Evolutionary conservation across 1,140 invertebrate species (phyloP), one percentile per base, ranked within the genome.

Genomic region (Camponotus pennsylvanicus): DNA sequence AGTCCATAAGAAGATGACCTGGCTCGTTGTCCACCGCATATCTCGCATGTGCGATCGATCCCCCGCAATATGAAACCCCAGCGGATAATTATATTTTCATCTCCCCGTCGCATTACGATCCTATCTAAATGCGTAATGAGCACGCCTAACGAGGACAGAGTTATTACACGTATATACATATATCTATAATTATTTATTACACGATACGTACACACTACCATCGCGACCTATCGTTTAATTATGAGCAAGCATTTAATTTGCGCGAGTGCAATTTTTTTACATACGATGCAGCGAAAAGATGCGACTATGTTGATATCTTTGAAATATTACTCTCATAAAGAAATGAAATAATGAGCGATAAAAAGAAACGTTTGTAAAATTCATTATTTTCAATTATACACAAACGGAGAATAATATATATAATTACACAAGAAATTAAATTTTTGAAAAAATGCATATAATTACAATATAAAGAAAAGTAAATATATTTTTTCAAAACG

Each of bases 11-110:
- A 83, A 42, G 69, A 83, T 83, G 69, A 83, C 79, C 55, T 73
- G 13, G n/a, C 66, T 69, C 3, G 59, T 66, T 67, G 11, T 18
- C 55, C 11, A 52, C 42, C 42, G 42, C 67, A 15, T 83, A 83
- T 63, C 69, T 49, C n/a, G 69, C 55, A 34, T 15, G 40, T 37
- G n/a, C 34, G 57, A 75, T 40, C 18, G 49, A 5, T 59, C 37
- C 32, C 42, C 32, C 55, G 32, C 69, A 37, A 75, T 75, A 73
- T 73, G 73, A 83, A 83, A 42, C 69, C 27, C 27, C 40, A 32
- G 4, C 69, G 67, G 67, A 73, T 83, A 83, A 83, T 83, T 83
- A 83, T 83, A 83, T 83, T 83, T 83, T 83, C 79, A 83, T 75
- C 79, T 83, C 40, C 55, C 13, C 21, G n/a, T 45, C 69, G 40